Percentiles rank a stretch among this genome's conserved stretches.
phyloP scores from a whole-genome alignment of 2,888 invertebrate species.

The Fragum whitleyi region DNA sequence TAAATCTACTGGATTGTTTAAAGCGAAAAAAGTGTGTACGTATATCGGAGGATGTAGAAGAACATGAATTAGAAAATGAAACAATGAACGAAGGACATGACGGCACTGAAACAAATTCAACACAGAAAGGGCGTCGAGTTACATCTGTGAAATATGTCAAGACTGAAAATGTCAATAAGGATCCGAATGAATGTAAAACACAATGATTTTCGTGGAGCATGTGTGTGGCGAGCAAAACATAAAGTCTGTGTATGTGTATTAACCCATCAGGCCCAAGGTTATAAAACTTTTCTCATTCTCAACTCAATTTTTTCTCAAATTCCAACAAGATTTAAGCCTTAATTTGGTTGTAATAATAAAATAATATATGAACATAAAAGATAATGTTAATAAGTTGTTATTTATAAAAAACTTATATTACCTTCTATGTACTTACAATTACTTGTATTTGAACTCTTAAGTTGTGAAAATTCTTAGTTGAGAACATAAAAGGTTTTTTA shows the following conservation, averaged over 20 bases:
- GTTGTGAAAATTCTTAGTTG: too few species aligned
- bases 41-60: slow-evolving; percentile 47
- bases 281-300: too few species aligned
- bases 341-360: too few species aligned
- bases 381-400: too few species aligned
- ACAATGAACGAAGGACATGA: neutral
- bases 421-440: too few species aligned
- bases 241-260: neutral
- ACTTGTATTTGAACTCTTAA: too few species aligned
- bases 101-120: neutral
- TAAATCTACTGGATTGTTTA: slow-evolving; percentile 33
- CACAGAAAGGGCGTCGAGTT: slow-evolving; percentile 45
- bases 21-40: slow-evolving; percentile 51
- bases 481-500: too few species aligned
- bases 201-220: slow-evolving; percentile 55
- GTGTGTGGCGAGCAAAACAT: neutral
- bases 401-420: too few species aligned
- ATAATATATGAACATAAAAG: too few species aligned
- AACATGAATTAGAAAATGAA: slow-evolving; percentile 16
- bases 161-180: slow-evolving; percentile 25
- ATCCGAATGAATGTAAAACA: slow-evolving; percentile 66
- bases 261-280: too few species aligned
- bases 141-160: slow-evolving; percentile 55
- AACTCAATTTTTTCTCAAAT: too few species aligned
- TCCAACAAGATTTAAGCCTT: too few species aligned